Conservation (phyloP, 1,140 invertebrate species). For the Belonocnema kinseyi region DNA sequence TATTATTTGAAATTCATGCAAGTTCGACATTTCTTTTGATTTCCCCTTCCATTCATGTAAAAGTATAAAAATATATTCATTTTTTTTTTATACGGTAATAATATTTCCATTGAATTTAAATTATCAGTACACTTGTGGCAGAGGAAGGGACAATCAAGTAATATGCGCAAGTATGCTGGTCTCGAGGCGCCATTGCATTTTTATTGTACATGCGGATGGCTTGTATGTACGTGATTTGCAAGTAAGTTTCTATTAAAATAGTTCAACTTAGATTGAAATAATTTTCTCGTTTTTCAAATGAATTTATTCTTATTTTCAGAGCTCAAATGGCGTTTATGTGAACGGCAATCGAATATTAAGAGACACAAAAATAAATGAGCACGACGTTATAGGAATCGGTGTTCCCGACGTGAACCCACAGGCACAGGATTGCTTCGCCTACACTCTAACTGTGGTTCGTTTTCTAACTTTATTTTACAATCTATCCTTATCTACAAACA, state of each 20-base stretch:
- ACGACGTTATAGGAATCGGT: slow-evolving; percentile 56
- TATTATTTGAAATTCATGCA: no score
- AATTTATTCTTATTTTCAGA: slow-evolving; percentile 42
- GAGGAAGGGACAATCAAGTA: slow-evolving; percentile 52
- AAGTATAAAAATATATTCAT: no score
- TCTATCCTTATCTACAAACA: no score
- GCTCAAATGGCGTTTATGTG: slow-evolving; percentile 55
- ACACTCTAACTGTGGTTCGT: slow-evolving; percentile 9
- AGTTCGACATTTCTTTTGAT: no score
- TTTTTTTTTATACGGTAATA: no score
- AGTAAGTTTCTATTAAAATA: slow-evolving; percentile 38
- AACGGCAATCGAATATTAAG: slow-evolving; percentile 36
- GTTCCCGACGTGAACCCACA: slow-evolving; percentile 19
- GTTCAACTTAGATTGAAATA: neutral
- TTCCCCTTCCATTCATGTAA: no score
- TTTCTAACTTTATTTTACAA: no score
- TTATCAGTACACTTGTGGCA: slow-evolving; percentile 60
- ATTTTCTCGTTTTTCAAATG: neutral
- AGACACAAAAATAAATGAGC: slow-evolving; percentile 25
- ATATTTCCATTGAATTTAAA: neutral
- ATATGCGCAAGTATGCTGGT: slow-evolving; percentile 47
- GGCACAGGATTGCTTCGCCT: slow-evolving; percentile 35
- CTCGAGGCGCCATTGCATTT: slow-evolving; percentile 57
- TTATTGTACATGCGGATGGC: slow-evolving; percentile 37
- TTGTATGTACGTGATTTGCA: slow-evolving; percentile 48